A percentile compares a stretch with the other conserved stretches of the same genome.
Evolutionary conservation across 2,797 vertebrate species (phyloP).

Genomic region (Hapalemur alaotrensis): DNA sequence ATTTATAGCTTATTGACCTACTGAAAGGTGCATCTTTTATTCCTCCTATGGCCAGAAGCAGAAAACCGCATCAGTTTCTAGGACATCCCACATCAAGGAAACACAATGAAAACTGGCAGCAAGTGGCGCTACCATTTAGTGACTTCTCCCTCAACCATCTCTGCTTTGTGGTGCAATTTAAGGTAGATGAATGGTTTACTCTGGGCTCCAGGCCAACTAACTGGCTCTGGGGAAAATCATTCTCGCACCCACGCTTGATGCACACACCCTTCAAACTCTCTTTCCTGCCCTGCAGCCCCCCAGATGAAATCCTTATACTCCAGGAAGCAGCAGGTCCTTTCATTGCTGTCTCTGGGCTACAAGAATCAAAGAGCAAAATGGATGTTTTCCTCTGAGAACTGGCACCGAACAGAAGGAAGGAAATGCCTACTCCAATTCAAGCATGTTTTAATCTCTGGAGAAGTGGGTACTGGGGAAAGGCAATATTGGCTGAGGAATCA

Average conservation of each 20-base stretch:
- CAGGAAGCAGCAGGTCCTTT: conserved; percentile 65
- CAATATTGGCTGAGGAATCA: conserved; percentile 55
- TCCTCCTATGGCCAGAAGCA: not conserved
- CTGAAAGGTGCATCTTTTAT: not conserved
- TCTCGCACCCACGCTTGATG: conserved; percentile 53
- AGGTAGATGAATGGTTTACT: conserved; percentile 57
- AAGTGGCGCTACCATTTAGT: conserved; percentile 13
- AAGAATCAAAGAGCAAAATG: conserved; percentile 73
- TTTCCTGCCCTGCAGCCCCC: conserved; percentile 23
- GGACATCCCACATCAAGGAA: not conserved
- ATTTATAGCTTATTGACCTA: not conserved
- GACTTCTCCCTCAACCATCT: not conserved
- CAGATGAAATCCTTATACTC: conserved; percentile 68
- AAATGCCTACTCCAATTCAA: conserved; percentile 75
- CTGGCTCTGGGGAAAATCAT: conserved; percentile 52
- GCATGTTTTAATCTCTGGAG: conserved; percentile 67
- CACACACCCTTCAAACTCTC: conserved; percentile 26
- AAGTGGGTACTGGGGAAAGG: conserved; percentile 54
- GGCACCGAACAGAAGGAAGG: conserved; percentile 58
- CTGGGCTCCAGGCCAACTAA: conserved; percentile 62
- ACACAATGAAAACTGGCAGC: conserved; percentile 1
- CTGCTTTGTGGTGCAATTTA: conserved; percentile 41
- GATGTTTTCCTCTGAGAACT: conserved; percentile 74
- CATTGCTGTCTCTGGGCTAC: conserved; percentile 65
- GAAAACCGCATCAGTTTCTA: not conserved